Percentiles rank a stretch among this genome's conserved stretches.
Evolutionary conservation across 2,797 vertebrate species (phyloP).

Genomic region (Sorex maritimensis): DNA sequence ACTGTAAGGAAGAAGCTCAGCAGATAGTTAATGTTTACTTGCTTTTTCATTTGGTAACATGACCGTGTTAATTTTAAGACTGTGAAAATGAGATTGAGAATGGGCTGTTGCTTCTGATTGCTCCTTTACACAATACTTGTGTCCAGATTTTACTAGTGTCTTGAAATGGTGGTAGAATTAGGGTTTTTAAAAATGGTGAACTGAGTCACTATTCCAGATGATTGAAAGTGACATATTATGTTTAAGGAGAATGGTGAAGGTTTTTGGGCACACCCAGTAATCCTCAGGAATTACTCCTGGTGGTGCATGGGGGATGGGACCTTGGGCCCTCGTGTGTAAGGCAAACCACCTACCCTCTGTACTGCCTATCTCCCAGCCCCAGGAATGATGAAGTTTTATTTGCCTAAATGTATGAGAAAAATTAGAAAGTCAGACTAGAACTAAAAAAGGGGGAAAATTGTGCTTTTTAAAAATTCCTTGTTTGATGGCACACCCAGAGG

Average conservation of each 20-base stretch:
- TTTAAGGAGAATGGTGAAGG: slow-evolving; percentile 49
- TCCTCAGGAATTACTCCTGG: too few species aligned
- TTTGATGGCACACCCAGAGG: too few species aligned
- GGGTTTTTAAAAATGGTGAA: slow-evolving; percentile 62
- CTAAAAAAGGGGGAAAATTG: not conserved
- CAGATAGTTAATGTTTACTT: slow-evolving; percentile 28
- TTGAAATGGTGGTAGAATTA: slow-evolving; percentile 65
- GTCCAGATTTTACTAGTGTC: slow-evolving; percentile 43
- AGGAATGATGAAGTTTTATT: not conserved
- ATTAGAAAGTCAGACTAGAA: slow-evolving; percentile 16
- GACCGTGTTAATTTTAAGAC: slow-evolving; percentile 44
- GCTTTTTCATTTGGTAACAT: slow-evolving; percentile 18
- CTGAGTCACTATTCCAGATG: slow-evolving; percentile 63
- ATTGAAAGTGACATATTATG: slow-evolving; percentile 70
- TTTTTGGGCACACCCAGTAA: not conserved
- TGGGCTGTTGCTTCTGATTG: slow-evolving; percentile 38
- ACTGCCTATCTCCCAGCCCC: too few species aligned
- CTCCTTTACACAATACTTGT: slow-evolving; percentile 65
- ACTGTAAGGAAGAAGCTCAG: not conserved
- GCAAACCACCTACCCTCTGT: too few species aligned
- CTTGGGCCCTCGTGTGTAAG: too few species aligned
- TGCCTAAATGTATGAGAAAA: slow-evolving; percentile 47
- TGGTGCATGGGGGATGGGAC: too few species aligned
- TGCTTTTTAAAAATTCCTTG: too few species aligned
- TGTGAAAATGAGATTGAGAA: slow-evolving; percentile 47